phyloP scores from a whole-genome alignment of 2,797 vertebrate species.

The Benthosema pterotum region DNA sequence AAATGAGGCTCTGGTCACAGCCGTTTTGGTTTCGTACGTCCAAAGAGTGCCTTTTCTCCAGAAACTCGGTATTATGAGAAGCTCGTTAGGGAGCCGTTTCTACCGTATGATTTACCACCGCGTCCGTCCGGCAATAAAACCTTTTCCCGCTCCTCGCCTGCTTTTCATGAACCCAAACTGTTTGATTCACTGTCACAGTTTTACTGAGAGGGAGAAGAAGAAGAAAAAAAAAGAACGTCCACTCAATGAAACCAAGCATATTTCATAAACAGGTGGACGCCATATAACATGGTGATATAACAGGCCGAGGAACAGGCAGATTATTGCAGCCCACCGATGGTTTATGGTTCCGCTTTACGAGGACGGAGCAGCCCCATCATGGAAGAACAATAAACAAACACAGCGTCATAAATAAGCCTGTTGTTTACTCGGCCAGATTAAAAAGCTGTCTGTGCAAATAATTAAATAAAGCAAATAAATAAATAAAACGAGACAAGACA shows the following conservation, averaged over 20 bases:
- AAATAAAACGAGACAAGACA: not conserved
- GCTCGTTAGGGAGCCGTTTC: not conserved
- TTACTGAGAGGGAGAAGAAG: conserved; percentile 28
- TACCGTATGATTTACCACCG: conserved; percentile 2
- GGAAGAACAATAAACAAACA: conserved; percentile 63
- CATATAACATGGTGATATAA: conserved; percentile 46
- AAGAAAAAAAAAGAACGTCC: conserved; percentile 32
- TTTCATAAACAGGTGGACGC: conserved; percentile 49
- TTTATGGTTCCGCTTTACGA: conserved; percentile 58
- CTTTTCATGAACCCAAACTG: conserved; percentile 24
- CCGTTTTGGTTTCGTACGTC: not conserved
- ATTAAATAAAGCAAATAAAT: too few relatives aligned
- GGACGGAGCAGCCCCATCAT: conserved; percentile 52
- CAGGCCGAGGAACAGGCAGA: conserved; percentile 36
- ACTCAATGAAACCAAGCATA: conserved; percentile 46
- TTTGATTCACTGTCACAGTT: conserved; percentile 40
- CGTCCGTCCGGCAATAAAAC: conserved; percentile 3
- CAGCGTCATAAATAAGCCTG: conserved; percentile 47
- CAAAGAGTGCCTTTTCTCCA: not conserved
- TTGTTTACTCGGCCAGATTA: conserved; percentile 63
- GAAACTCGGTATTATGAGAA: conserved; percentile 1
- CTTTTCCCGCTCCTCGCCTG: conserved; percentile 1
- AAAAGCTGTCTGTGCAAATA: conserved; percentile 44
- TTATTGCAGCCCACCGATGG: conserved; percentile 27
- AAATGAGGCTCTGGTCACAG: not conserved